Base-by-base conservation (phyloP, 1,140 invertebrate species). In the Brachionus calyciflorus region DNA sequence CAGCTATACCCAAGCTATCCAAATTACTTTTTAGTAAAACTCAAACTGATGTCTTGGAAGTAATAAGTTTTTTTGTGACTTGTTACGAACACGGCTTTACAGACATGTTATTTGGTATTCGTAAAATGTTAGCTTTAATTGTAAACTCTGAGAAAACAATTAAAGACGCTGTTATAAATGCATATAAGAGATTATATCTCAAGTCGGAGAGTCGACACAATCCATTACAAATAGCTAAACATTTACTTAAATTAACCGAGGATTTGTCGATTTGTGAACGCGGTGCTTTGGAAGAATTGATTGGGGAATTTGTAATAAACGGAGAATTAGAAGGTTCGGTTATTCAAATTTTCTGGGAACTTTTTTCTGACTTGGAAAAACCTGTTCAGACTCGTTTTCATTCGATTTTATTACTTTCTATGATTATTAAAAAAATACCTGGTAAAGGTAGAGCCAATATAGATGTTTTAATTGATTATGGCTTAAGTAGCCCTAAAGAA, bases 51-150 rank as follows among this genome's bases (percentile, higher is more conserved):
- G 90, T 93, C 0, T 87, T 90, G 41, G 93, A 94, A 84, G 90
- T 92, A 0, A 90, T 93, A 48, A 89, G 91, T 60, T 91, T 94
- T 81, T 91, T 94, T 78, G 91, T 91, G 0, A 89, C 89, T 0
- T 82, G 82, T 40, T 90, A 89, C 81, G 88, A 91, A 80, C 92
- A 93, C 82, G 89, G 90, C 57, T 87, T 94, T 14, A 86, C 88
- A 44, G 89, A 90, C 6, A 89, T 91, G 10, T 88, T 90, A 80
- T 79, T 84, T 26, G 91, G 91, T 12, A 68, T 78, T 14, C 40
- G 88, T 14, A 88, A 89, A 79, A 93, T 93, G 88, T 82, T 94
- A 53, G 85, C 88, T 57, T 87, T 94, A 77, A 88, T 92, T 1
- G 91, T 89, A 88, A 90, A 89, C 49, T 88, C 85, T 80, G 91